phyloP scores from a whole-genome alignment of 2,797 vertebrate species.

The Tapirus indicus region DNA sequence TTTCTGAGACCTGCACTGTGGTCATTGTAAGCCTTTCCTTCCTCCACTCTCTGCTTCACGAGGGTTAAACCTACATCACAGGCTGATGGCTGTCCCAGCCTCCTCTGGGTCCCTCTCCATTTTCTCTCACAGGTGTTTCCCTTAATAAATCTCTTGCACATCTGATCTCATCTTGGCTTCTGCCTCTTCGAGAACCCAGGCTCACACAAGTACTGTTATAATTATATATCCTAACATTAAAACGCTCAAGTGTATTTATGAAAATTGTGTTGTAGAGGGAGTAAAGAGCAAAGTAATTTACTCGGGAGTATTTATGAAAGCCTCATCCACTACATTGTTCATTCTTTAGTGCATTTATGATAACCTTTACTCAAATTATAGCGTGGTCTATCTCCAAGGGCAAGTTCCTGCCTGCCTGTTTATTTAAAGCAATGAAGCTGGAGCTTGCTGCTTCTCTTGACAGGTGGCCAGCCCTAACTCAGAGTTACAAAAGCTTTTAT shows the following conservation, averaged over 20 bases:
- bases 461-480: neutral
- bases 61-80: neutral
- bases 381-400: neutral
- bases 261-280: neutral
- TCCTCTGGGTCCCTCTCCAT: neutral
- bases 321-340: neutral
- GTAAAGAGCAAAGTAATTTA: neutral
- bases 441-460: neutral
- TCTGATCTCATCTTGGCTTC: slow-evolving; percentile 5
- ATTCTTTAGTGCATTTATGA: neutral
- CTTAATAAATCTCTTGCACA: neutral
- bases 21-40: neutral
- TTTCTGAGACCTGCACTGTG: neutral
- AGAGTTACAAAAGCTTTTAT: neutral
- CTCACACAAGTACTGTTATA: neutral
- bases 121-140: neutral
- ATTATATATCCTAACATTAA: neutral
- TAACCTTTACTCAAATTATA: neutral
- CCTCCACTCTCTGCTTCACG: neutral
- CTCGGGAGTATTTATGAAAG: neutral
- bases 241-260: neutral
- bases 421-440: neutral
- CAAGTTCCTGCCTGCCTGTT: neutral
- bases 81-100: too few relatives aligned
- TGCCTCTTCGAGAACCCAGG: neutral